Evolutionary conservation across 1,140 invertebrate species (phyloP).

Genomic region (Leptinotarsa texana): DNA sequence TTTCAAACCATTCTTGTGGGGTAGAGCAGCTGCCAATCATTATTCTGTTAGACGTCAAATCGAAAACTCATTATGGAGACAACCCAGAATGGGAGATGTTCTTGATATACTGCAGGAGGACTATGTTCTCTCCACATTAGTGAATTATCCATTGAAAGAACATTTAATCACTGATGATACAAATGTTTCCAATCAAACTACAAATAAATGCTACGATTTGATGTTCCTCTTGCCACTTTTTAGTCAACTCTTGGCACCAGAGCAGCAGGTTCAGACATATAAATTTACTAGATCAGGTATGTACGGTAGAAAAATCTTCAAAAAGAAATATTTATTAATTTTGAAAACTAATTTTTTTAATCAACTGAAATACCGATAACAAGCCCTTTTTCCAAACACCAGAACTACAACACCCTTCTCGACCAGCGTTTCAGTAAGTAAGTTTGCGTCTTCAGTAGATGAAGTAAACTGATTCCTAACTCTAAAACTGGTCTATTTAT

Average conservation of each 20-base stretch:
- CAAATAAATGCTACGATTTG: slow-evolving; percentile 67
- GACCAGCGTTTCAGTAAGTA: too few relatives aligned
- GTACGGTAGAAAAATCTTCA: too few relatives aligned
- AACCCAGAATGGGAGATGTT: slow-evolving; percentile 71
- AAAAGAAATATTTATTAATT: too few relatives aligned
- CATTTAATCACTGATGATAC: slow-evolving; percentile 2
- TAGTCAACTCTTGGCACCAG: slow-evolving; percentile 65
- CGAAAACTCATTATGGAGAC: slow-evolving; percentile 67
- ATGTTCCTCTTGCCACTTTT: slow-evolving; percentile 73
- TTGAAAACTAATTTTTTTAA: too few relatives aligned
- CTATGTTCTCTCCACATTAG: slow-evolving; percentile 67
- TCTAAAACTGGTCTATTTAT: too few relatives aligned
- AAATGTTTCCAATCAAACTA: not conserved
- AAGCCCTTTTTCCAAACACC: too few relatives aligned
- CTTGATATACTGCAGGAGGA: slow-evolving; percentile 70
- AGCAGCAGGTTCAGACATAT: slow-evolving; percentile 67
- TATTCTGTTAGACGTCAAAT: slow-evolving; percentile 68
- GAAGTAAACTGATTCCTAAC: too few relatives aligned
- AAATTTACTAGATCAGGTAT: slow-evolving; percentile 62
- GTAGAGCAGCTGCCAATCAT: slow-evolving; percentile 72
- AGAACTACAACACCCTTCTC: too few relatives aligned
- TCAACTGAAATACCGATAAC: too few relatives aligned
- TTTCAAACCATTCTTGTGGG: slow-evolving; percentile 80
- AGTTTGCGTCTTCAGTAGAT: too few relatives aligned
- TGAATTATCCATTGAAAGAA: slow-evolving; percentile 61